Percentiles rank a stretch among this genome's conserved stretches.
phyloP scores from a whole-genome alignment of 1,140 invertebrate genomes.

The Drosophila micromelanica region DNA sequence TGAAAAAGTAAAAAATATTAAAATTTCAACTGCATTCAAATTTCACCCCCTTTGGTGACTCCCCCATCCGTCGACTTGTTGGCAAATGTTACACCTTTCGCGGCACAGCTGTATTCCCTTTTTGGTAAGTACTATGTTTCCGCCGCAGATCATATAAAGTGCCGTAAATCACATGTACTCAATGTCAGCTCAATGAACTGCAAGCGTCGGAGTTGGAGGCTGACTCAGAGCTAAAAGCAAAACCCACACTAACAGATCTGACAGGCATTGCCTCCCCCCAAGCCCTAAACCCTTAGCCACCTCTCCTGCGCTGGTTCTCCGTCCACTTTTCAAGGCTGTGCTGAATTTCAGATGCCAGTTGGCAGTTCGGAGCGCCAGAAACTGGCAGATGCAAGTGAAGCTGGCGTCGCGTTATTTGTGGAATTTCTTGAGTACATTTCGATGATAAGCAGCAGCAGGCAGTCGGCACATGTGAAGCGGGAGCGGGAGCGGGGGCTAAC shows the following conservation, averaged over 20 bases:
- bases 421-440: slow-evolving; percentile 83
- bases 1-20: too few species aligned
- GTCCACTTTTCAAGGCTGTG: slow-evolving; percentile 3
- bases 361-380: slow-evolving; percentile 1
- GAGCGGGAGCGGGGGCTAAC: background rate
- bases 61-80: background rate
- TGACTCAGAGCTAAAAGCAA: background rate
- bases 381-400: slow-evolving; percentile 52
- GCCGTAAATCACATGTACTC: slow-evolving; percentile 81
- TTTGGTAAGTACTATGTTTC: background rate
- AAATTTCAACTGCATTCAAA: too few species aligned
- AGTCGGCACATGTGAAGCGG: slow-evolving; percentile 20
- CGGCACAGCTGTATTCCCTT: background rate
- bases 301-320: background rate
- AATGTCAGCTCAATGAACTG: slow-evolving; percentile 83
- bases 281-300: background rate
- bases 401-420: slow-evolving; percentile 75
- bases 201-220: slow-evolving; percentile 22
- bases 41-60: background rate
- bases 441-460: slow-evolving; percentile 67
- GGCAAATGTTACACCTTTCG: slow-evolving; percentile 48
- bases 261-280: background rate
- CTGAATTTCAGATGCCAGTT: slow-evolving; percentile 22
- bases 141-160: slow-evolving; percentile 37
- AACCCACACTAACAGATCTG: background rate